These are phyloP conservation scores for Brachypodius melanocephalos DNA, from an alignment of 2,113 vertebrate genomes.

Conservation along the genomic window DNA sequence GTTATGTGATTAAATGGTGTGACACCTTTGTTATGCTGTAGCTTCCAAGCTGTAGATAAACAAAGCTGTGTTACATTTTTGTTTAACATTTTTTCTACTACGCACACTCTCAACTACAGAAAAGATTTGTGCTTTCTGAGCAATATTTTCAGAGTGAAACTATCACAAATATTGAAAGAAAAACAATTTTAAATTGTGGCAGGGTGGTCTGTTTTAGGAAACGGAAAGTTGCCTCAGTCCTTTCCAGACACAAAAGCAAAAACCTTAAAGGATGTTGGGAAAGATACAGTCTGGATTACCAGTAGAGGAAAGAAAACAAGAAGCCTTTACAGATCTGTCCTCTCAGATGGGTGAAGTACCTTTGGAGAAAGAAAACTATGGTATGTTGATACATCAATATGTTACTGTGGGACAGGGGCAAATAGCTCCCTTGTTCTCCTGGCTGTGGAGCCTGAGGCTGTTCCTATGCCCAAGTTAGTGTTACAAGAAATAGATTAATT, in stretches of 20 bases:
- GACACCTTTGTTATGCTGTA: neutral
- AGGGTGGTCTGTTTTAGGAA: neutral
- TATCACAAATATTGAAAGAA: neutral
- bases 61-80: neutral
- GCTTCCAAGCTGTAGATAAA: neutral
- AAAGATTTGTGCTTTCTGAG: neutral
- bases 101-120: neutral
- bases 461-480: neutral
- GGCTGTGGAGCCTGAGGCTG: neutral
- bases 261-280: neutral
- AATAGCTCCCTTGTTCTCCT: neutral
- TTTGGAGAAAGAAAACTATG: neutral
- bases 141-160: neutral
- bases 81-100: neutral
- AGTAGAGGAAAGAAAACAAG: neutral
- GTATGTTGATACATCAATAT: no score
- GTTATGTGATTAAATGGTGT: neutral
- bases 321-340: neutral
- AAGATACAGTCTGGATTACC: neutral
- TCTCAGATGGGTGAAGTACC: neutral
- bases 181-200: neutral
- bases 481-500: neutral
- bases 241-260: neutral
- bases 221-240: neutral
- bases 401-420: neutral